phyloP scores from a whole-genome alignment of 2,797 vertebrate species.

The Sternotherus odoratus region DNA sequence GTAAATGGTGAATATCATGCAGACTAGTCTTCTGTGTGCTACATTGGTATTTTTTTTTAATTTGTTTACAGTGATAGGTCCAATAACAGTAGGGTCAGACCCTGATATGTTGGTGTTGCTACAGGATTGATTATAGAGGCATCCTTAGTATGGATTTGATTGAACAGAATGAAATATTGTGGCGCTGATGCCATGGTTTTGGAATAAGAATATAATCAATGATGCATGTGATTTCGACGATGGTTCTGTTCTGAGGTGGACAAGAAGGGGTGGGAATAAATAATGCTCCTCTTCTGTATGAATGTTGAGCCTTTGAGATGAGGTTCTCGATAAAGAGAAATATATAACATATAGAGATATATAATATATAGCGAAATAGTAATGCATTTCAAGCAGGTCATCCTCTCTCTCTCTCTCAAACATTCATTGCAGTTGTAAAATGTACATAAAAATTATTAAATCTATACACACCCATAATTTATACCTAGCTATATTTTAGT shows the following conservation, averaged over 20 bases:
- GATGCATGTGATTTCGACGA: neutral
- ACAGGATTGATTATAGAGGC: neutral
- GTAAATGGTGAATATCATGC: neutral
- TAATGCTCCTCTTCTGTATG: neutral
- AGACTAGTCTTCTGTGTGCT: neutral
- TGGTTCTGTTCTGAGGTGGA: neutral
- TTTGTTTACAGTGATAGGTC: rapidly evolving
- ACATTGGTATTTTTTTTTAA: neutral
- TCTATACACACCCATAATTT: rapidly evolving
- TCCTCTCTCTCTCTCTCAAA: neutral
- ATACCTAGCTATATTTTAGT: neutral
- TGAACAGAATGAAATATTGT: neutral
- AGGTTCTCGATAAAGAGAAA: neutral
- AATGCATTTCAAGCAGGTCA: neutral
- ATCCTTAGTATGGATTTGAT: neutral
- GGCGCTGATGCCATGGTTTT: neutral
- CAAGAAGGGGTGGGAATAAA: neutral
- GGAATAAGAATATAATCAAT: neutral
- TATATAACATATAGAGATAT: too few relatives aligned
- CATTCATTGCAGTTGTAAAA: neutral
- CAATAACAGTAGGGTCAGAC: neutral
- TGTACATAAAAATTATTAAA: too few relatives aligned
- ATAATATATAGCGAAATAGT: neutral
- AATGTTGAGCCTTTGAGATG: neutral
- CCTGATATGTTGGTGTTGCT: neutral